Conservation (phyloP, 2,888 invertebrate genomes). For the Scrobipalpa costella region DNA sequence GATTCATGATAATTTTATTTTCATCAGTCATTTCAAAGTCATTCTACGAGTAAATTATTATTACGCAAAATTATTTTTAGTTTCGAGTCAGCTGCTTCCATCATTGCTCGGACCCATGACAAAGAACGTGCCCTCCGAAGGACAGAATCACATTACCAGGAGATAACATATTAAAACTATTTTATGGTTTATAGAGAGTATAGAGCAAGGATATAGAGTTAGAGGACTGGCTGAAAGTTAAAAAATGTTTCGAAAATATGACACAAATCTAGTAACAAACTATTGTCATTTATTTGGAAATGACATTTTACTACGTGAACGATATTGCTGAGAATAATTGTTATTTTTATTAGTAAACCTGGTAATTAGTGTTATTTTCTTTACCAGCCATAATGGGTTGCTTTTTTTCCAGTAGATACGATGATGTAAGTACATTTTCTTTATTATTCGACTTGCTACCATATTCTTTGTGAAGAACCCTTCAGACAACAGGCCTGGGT, state of each 20-base stretch:
- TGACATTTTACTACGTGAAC: conserved; percentile 65
- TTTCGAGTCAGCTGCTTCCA: neutral
- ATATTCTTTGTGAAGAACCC: neutral
- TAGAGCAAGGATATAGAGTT: neutral
- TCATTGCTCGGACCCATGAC: too few relatives aligned
- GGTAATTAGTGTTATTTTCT: conserved; percentile 41
- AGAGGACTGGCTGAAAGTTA: neutral
- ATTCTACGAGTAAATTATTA: too few relatives aligned
- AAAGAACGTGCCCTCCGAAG: neutral
- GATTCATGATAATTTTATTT: neutral
- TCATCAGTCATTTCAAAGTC: neutral
- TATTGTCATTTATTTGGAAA: conserved; percentile 67
- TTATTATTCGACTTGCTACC: neutral
- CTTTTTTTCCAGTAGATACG: conserved; percentile 56
- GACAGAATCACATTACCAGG: too few relatives aligned
- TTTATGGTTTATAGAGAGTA: too few relatives aligned
- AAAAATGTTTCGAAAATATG: conserved; percentile 48
- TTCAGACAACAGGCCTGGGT: too few relatives aligned
- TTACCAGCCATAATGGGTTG: conserved; percentile 62
- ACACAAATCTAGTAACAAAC: conserved; percentile 71
- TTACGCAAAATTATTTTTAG: too few relatives aligned
- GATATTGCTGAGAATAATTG: conserved; percentile 49
- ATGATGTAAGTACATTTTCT: conserved; percentile 53
- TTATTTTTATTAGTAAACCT: conserved; percentile 30
- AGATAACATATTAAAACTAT: too few relatives aligned